Conservation (phyloP, 2,888 invertebrate species). For the Acronicta psi region DNA sequence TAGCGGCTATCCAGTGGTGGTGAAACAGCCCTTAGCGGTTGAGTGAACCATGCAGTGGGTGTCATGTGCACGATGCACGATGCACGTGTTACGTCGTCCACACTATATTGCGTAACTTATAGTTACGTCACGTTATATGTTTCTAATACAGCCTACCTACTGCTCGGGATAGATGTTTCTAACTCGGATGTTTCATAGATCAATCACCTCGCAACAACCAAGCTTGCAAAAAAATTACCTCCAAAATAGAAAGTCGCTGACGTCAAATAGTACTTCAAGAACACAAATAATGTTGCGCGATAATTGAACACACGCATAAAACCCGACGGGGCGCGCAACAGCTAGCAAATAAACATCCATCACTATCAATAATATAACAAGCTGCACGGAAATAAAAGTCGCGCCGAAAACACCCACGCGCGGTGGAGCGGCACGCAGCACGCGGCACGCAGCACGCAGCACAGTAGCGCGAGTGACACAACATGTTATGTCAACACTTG, state of each 20-base stretch:
- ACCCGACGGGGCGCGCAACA: background rate
- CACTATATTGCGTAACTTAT: background rate
- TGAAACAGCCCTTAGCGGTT: no score
- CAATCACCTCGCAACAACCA: background rate
- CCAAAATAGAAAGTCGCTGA: background rate
- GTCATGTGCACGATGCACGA: no score
- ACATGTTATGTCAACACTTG: constrained; percentile 13
- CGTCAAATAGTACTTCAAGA: constrained; percentile 4
- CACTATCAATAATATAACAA: constrained; percentile 1
- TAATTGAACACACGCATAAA: constrained; percentile 5
- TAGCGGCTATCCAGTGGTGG: no score
- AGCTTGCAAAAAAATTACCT: background rate
- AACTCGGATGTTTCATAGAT: background rate
- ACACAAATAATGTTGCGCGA: background rate
- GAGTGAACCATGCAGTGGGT: constrained; percentile 5
- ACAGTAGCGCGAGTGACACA: background rate
- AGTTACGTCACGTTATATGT: no score
- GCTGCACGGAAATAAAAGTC: constrained; percentile 7
- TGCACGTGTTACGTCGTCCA: background rate
- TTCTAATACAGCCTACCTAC: background rate
- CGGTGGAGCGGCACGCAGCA: background rate
- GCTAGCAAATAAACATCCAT: constrained; percentile 6
- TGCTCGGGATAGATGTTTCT: background rate
- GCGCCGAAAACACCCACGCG: background rate
- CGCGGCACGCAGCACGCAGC: background rate